Base-by-base conservation (phyloP, 2,113 vertebrate species). In the Ictidomys tridecemlineatus region DNA sequence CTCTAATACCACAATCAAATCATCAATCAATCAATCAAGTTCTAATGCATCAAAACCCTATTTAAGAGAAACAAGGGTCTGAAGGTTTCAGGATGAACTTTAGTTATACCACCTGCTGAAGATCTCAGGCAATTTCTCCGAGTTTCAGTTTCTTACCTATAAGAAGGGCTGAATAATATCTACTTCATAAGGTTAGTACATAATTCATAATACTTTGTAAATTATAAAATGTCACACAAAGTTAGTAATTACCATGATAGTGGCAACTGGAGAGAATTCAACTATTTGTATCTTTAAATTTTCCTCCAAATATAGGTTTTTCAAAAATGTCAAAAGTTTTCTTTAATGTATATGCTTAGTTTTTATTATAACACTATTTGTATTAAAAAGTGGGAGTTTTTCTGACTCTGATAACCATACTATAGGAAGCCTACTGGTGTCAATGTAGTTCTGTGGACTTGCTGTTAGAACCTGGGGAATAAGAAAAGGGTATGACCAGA, bases 281-380 rank as follows among this genome's bases (percentile, higher is more conserved):
- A 85, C n/a, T 88, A 37, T 34, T 63, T 34, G 39, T 42, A 70
- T 72, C 51, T 90, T 93, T 79, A 69, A 34, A 84, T 24, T 79
- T 70, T 72, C 51, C 17, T 22, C 34, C 30, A 17, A 78, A 95
- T 73, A n/a, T 18, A 69, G 37, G 91, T 45, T 67, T 94, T 56
- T 83, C 3, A 85, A 85, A 89, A 97, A 30, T 32, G 48, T 51
- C 48, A 51, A 51, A 51, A 51, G 48, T 51, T 51, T 51, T 80
- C 34, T 94, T 70, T 53, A 90, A 56, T 22, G 20, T 39, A 63
- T 85, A 10, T 58, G 13, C 1, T 77, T 96, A 72, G 37, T 77
- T 96, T 93, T 88, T 72, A 88, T 39, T 92, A 30, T 56, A 78
- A 70, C 8, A 72, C 32, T 88, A 84, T 30, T 78, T 95, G 39